These are phyloP conservation scores for Scolopax mira DNA, from an alignment of 2,113 vertebrate genomes.

Conservation along the genomic window DNA sequence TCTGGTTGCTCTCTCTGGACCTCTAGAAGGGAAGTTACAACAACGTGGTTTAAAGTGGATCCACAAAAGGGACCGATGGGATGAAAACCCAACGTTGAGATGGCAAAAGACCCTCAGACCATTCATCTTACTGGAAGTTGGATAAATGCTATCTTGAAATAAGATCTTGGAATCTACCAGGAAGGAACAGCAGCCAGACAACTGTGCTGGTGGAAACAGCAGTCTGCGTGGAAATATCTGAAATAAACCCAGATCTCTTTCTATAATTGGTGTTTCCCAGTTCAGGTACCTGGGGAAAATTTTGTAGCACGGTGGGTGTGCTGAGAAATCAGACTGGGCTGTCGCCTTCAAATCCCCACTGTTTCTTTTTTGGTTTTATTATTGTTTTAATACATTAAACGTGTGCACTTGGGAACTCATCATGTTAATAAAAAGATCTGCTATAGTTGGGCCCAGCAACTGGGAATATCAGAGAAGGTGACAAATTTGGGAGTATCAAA, in stretches of 20 bases:
- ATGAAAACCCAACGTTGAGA: neutral
- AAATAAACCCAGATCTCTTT: neutral
- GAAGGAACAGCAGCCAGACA: neutral
- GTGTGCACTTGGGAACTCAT: neutral
- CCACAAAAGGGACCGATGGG: neutral
- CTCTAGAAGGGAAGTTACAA: neutral
- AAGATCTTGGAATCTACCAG: neutral
- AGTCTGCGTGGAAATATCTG: neutral
- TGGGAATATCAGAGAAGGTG: constrained; percentile 22
- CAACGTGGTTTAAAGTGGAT: neutral
- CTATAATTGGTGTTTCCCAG: neutral
- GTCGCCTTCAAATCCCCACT: neutral
- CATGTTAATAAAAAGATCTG: neutral
- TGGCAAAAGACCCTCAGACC: neutral
- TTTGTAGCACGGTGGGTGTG: neutral
- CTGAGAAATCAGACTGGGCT: neutral
- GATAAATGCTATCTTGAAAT: neutral
- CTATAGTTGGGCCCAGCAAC: neutral
- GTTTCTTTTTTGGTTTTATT: neutral
- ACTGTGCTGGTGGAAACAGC: neutral
- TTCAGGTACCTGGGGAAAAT: neutral
- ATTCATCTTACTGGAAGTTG: neutral
- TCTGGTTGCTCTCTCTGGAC: neutral
- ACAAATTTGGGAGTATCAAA: constrained; percentile 6
- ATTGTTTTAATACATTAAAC: neutral